These are phyloP conservation scores for Sebastes nivosus DNA, from an alignment of 2,797 vertebrate species.

Conservation along the genomic window DNA sequence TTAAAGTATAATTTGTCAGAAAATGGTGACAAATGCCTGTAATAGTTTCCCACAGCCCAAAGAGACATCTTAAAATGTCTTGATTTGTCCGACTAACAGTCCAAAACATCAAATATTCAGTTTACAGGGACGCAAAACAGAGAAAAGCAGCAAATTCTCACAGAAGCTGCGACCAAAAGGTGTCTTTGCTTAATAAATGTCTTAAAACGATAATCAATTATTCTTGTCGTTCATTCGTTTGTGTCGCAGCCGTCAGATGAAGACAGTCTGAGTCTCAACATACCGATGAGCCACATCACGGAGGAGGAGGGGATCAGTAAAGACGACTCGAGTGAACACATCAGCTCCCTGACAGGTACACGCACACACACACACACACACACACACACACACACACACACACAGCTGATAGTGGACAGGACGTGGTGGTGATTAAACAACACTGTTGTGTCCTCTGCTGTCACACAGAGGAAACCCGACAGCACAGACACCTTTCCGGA, in stretches of 20 bases:
- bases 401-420: neutral
- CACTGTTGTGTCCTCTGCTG: neutral
- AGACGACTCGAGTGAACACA: conserved; percentile 86
- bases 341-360: conserved; percentile 86
- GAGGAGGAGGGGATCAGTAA: conserved; percentile 90
- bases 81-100: neutral
- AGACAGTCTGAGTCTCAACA: conserved; percentile 90
- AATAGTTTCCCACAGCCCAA: neutral
- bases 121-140: neutral
- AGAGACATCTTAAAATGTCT: neutral
- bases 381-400: conserved; percentile 24
- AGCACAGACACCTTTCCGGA: neutral
- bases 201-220: neutral
- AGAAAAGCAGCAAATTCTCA: neutral
- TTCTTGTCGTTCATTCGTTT: neutral
- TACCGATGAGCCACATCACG: conserved; percentile 91
- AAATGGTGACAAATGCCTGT: neutral
- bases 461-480: neutral
- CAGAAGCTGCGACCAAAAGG: neutral
- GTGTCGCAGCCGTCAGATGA: conserved; percentile 90
- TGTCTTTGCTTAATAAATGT: neutral
- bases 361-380: conserved; percentile 14
- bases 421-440: neutral
- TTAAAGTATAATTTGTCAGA: neutral
- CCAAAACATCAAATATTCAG: neutral